Conservation (phyloP, 2,113 vertebrate species). For the Campylomormyrus numenius region DNA sequence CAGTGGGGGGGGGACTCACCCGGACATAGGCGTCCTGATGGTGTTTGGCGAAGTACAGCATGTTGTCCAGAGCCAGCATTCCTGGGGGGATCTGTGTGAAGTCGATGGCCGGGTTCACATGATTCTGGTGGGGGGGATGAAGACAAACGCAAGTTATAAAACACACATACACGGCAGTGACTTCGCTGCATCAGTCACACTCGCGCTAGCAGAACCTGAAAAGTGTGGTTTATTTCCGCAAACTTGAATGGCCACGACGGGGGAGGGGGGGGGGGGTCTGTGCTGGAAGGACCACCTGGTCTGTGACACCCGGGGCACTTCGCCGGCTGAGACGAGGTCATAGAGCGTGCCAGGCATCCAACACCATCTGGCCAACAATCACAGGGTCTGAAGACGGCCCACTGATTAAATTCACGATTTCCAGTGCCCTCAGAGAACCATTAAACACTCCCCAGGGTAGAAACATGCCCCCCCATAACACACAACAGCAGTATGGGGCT, state of each 20-base stretch:
- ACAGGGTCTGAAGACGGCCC: neutral
- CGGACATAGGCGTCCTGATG: conserved; percentile 93
- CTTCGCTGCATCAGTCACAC: neutral
- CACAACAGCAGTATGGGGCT: neutral
- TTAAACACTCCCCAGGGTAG: neutral
- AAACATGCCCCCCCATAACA: neutral
- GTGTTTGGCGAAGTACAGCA: conserved; percentile 93
- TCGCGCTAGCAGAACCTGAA: neutral
- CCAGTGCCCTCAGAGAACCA: neutral
- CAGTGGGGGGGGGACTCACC: conserved; percentile 59
- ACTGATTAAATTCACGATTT: neutral
- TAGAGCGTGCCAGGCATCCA: neutral
- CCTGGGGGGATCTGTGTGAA: conserved; percentile 97
- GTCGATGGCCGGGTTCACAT: conserved; percentile 96
- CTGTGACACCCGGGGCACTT: neutral
- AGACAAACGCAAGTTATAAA: neutral
- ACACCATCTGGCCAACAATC: neutral
- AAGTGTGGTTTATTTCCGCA: neutral
- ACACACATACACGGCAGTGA: neutral
- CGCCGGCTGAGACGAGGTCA: neutral
- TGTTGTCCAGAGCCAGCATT: conserved; percentile 95
- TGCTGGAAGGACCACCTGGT: neutral
- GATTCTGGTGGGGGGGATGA: conserved; percentile 73
- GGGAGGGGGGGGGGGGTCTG: neutral
- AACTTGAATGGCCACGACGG: too few species aligned